phyloP scores from a whole-genome alignment of 2,113 vertebrate species.

The Mormoops blainvillei region DNA sequence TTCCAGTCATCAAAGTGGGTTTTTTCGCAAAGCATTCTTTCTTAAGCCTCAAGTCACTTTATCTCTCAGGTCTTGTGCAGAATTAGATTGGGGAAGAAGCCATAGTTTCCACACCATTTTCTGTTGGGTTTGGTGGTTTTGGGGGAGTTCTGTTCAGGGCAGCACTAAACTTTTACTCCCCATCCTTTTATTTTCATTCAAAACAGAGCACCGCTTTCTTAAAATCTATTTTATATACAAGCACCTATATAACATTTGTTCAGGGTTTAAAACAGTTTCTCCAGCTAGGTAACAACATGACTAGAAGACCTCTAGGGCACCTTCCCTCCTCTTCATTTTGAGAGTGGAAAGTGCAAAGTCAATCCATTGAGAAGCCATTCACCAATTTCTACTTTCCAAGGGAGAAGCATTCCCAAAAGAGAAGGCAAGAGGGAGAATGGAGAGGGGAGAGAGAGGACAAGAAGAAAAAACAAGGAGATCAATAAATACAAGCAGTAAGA shows the following conservation, averaged over 20 bases:
- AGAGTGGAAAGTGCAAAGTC: neutral
- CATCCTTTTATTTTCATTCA: neutral
- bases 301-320: fast-evolving
- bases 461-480: neutral
- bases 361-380: neutral
- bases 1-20: neutral
- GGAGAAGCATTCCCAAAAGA: neutral
- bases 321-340: neutral
- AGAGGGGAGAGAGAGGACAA: neutral
- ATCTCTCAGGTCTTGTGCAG: neutral
- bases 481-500: neutral
- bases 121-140: neutral
- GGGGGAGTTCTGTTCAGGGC: fast-evolving
- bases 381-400: neutral
- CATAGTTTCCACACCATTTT: neutral
- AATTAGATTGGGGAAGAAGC: neutral
- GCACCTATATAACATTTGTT: neutral
- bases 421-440: neutral
- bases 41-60: neutral
- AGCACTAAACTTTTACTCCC: neutral
- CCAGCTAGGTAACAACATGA: neutral
- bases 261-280: neutral
- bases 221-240: neutral
- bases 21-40: neutral
- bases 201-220: neutral